These are phyloP conservation scores for Stratiomys singularior DNA, from an alignment of 2,888 invertebrate genomes.

Conservation along the genomic window DNA sequence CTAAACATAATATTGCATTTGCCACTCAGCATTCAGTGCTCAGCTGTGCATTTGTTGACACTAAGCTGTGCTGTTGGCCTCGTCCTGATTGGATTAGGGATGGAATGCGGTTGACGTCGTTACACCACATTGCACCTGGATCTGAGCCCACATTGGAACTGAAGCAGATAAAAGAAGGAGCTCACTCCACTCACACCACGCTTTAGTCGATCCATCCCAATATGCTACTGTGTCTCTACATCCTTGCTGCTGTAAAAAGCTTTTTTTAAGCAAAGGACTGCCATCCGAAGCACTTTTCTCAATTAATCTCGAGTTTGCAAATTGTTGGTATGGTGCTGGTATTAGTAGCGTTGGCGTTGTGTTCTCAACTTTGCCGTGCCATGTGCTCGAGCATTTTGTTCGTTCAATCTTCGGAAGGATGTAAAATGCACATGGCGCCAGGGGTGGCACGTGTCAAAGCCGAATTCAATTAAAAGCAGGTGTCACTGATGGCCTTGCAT, in stretches of 20 bases:
- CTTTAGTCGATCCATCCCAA: neutral
- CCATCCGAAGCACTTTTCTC: conserved; percentile 36
- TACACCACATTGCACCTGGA: conserved; percentile 29
- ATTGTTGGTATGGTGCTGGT: conserved; percentile 45
- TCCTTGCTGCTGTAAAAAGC: conserved; percentile 2
- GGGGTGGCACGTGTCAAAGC: conserved; percentile 53
- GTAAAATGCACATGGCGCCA: conserved; percentile 51
- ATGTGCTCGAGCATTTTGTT: conserved; percentile 33
- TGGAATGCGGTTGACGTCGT: conserved; percentile 15
- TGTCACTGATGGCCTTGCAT: conserved; percentile 58
- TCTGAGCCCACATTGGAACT: neutral
- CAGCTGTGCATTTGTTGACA: conserved; percentile 40
- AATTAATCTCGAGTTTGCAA: conserved; percentile 46
- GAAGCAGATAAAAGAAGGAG: neutral
- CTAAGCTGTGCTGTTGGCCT: conserved; percentile 19
- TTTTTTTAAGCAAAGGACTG: neutral
- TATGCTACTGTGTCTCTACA: neutral
- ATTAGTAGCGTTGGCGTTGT: neutral
- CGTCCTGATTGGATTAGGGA: conserved; percentile 21
- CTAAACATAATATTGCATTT: conserved; percentile 18
- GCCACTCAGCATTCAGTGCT: conserved; percentile 10
- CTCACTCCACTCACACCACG: neutral
- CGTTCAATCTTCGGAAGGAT: conserved; percentile 34
- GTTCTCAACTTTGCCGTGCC: conserved; percentile 28
- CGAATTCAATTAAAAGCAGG: conserved; percentile 64